Evolutionary conservation across 2,113 vertebrate genomes (phyloP).

Genomic region (Opisthocomus hoazin): DNA sequence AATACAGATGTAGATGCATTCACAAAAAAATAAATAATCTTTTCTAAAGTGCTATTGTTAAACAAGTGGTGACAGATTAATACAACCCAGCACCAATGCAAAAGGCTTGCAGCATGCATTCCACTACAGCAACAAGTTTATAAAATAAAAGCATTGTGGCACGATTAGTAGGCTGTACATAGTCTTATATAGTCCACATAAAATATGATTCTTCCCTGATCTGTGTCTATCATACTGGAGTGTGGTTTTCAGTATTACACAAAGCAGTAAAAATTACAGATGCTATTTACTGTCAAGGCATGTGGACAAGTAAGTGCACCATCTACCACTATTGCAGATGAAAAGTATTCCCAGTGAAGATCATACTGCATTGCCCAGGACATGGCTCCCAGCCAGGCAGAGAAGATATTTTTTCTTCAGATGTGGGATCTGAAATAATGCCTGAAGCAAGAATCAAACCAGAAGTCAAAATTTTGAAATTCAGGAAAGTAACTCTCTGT

Average conservation of each 20-base stretch:
- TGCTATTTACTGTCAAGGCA: background rate
- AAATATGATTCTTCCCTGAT: background rate
- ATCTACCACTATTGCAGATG: background rate
- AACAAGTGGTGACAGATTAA: background rate
- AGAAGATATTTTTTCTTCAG: background rate
- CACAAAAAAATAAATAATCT: background rate
- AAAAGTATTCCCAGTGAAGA: background rate
- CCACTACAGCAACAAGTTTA: background rate
- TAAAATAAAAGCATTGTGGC: background rate
- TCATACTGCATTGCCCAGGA: background rate
- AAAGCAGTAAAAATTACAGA: background rate
- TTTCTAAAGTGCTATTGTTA: background rate
- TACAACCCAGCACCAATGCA: background rate
- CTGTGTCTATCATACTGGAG: background rate
- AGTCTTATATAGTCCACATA: background rate
- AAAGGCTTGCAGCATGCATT: background rate
- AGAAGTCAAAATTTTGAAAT: conserved; percentile 8
- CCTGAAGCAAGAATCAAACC: conserved; percentile 17
- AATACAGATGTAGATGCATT: background rate
- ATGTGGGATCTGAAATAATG: background rate
- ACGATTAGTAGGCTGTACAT: background rate
- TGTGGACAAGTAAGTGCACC: background rate
- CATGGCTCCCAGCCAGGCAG: background rate
- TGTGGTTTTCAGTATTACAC: background rate
- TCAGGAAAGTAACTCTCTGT: conserved; percentile 5